phyloP scores from a whole-genome alignment of 2,888 invertebrate species.

The Synanthedon tipuliformis region DNA sequence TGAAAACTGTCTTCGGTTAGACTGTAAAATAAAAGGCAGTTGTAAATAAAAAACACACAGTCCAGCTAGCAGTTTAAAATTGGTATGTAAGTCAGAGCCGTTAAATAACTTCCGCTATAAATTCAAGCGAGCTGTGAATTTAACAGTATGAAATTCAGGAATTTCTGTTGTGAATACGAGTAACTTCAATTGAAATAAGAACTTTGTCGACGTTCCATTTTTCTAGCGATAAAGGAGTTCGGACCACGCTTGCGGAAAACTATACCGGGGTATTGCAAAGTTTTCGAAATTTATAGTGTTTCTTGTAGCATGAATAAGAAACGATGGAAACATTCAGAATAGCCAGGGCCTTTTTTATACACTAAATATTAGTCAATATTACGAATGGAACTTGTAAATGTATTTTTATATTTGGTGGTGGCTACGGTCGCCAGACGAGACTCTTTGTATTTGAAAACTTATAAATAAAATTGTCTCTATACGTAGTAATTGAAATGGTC shows the following conservation, averaged over 20 bases:
- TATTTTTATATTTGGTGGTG: too few species aligned
- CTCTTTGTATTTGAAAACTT: too few species aligned
- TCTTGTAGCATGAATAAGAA: not conserved
- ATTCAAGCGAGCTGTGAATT: constrained; percentile 25
- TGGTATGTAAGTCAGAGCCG: not conserved
- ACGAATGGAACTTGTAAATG: too few species aligned
- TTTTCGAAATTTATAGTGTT: not conserved
- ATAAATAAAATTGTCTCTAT: too few species aligned
- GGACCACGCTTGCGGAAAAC: not conserved
- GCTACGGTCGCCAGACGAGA: too few species aligned
- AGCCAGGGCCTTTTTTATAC: too few species aligned
- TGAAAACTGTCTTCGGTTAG: too few species aligned
- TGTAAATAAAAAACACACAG: too few species aligned
- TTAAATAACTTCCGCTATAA: constrained; percentile 29
- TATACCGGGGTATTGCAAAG: not conserved
- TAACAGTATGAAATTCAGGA: constrained; percentile 23
- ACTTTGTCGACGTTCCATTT: constrained; percentile 25
- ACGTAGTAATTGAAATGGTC: too few species aligned
- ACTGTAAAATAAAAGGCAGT: too few species aligned
- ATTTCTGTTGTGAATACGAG: constrained; percentile 22
- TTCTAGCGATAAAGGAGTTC: constrained; percentile 21
- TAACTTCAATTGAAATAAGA: constrained; percentile 41
- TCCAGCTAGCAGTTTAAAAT: not conserved
- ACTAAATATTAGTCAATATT: too few species aligned
- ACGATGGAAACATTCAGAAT: not conserved